These are phyloP conservation scores for Acanthisitta chloris DNA, from an alignment of 2,113 vertebrate genomes.

Conservation along the genomic window DNA sequence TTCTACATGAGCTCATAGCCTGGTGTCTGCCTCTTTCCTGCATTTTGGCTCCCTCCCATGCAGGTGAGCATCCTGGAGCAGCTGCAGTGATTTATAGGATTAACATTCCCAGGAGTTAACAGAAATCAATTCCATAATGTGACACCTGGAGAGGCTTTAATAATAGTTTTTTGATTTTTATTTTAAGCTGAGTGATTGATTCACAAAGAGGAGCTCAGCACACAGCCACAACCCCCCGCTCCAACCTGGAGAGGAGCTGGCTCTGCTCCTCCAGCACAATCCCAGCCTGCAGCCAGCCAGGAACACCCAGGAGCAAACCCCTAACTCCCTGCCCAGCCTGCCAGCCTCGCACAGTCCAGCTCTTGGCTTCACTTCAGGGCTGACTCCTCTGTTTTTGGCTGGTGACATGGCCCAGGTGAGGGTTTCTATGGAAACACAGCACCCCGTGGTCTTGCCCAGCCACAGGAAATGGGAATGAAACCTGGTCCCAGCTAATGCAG, in stretches of 20 bases:
- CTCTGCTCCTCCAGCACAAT: not conserved
- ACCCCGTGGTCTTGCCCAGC: not conserved
- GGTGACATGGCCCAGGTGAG: not conserved
- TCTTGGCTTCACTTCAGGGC: not conserved
- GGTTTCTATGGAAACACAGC: not conserved
- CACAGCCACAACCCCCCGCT: accelerated
- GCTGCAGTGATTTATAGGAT: not conserved
- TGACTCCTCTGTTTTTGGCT: not conserved
- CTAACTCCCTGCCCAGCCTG: not conserved
- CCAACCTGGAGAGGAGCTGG: not conserved
- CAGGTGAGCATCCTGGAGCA: accelerated
- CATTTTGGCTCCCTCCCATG: accelerated
- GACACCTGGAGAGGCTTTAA: accelerated
- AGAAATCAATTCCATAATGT: not conserved
- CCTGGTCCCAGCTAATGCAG: not conserved
- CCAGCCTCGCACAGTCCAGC: not conserved
- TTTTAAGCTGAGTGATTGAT: not conserved
- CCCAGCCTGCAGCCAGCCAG: not conserved
- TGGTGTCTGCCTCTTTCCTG: accelerated
- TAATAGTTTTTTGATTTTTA: not conserved
- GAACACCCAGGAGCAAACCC: not conserved
- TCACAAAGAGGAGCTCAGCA: not conserved
- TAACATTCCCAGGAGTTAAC: not conserved
- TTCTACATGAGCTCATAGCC: accelerated
- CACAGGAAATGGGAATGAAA: not conserved